phyloP scores from a whole-genome alignment of 2,113 vertebrate species.

The Oxyruncus cristatus region DNA sequence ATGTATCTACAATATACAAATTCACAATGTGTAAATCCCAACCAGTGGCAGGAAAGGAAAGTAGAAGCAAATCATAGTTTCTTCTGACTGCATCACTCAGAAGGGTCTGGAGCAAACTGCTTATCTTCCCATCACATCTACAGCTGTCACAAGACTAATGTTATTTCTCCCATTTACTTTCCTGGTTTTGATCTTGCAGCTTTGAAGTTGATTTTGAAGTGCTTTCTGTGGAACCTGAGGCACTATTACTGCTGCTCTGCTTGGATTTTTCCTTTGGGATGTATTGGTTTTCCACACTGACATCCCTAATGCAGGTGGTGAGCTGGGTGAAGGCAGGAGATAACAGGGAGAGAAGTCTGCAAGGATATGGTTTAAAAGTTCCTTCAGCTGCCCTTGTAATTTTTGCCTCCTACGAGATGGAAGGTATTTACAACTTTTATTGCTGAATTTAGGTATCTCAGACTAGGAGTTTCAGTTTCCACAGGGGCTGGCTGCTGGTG shows the following conservation, averaged over 20 bases:
- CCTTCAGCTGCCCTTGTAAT: background rate
- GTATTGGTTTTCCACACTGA: background rate
- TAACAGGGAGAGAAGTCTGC: background rate
- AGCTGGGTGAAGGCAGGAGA: background rate
- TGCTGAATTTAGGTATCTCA: background rate
- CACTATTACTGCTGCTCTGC: background rate
- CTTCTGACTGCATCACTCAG: background rate
- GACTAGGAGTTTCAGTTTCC: background rate
- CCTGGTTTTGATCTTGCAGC: background rate
- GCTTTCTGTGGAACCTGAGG: background rate
- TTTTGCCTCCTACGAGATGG: background rate
- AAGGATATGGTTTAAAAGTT: background rate
- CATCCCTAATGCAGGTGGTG: rapidly evolving
- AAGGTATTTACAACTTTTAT: background rate
- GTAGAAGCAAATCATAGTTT: background rate
- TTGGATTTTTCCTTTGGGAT: background rate
- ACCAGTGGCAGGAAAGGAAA: background rate
- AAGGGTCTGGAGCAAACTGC: background rate
- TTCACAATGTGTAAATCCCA: background rate
- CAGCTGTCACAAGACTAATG: background rate
- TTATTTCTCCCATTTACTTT: background rate
- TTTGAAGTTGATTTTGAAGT: background rate
- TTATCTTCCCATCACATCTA: background rate
- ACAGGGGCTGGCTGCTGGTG: background rate
- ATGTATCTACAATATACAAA: background rate